Evolutionary conservation across 2,113 vertebrate species (phyloP), one percentile per base, ranked within the genome.

Genomic region (Progne subis): DNA sequence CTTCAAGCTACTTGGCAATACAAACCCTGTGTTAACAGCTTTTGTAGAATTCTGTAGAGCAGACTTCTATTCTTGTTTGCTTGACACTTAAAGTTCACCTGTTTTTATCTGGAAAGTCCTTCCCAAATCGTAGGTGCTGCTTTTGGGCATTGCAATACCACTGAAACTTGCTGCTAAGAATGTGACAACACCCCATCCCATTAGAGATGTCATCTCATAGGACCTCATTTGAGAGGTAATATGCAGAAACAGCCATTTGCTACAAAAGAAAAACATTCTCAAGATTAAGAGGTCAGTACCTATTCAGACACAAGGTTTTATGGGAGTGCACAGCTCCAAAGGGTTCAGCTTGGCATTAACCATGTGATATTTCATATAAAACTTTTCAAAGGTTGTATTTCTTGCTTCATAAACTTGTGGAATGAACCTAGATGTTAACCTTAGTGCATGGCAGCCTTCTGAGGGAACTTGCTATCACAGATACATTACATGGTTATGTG

Each of bases 331-430:
- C 65, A 83, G 39, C 76, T 94, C 67, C 72, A 65, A 82, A 82
- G 53, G 76, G 81, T 64, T 96, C 82, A 88, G 82, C 63, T 88
- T 88, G 84, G 89, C 86, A 96, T 95, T 96, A 92, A 90, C 86
- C 92, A 70, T n/a, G 83, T 81, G 95, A 18, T 95, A 96, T 94
- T 94, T 93, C 65, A 86, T 81, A 90, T 46, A 65, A 94, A 95
- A 94, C 84, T 97, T 97, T 95, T 75, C 95, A 96, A 91, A 97
- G 95, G 84, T 94, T 92, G 70, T 90, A 92, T 78, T 96, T 95
- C 77, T 88, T 97, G 96, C 96, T 91, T 92, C 95, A 97, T 97
- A 97, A 97, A 97, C 82, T 86, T 95, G 93, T 61, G 82, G 92
- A 97, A 97, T 93, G 94, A 96, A 95, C 95, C 88, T 95, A 68